Percentiles rank a stretch among this genome's conserved stretches.
Conservation (phyloP, 2,888 invertebrate species). For the Cremastobaeus sp. region DNA sequence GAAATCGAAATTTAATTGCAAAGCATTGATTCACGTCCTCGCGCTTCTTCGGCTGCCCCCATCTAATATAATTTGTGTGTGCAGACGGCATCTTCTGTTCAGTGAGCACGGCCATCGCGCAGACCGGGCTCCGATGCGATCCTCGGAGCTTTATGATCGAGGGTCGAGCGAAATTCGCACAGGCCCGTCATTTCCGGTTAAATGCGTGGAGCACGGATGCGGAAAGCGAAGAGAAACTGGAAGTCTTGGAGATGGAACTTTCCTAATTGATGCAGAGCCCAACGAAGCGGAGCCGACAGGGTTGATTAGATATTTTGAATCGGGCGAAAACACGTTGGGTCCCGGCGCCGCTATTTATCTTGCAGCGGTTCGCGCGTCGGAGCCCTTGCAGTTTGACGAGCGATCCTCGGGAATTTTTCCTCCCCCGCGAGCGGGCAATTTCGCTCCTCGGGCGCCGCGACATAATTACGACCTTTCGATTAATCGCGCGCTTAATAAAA, state of each 20-base stretch:
- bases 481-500: conserved; percentile 37
- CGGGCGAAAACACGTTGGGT: conserved; percentile 34
- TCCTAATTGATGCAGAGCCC: conserved; percentile 60
- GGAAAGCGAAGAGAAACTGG: conserved; percentile 61
- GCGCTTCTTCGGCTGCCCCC: conserved; percentile 14
- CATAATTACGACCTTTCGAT: conserved; percentile 24
- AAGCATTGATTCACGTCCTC: conserved; percentile 38
- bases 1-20: conserved; percentile 51
- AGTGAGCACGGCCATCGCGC: conserved; percentile 52
- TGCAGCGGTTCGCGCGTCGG: too few species aligned
- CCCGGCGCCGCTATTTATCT: neutral
- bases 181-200: conserved; percentile 63
- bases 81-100: conserved; percentile 55
- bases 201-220: conserved; percentile 61
- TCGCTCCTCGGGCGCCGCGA: too few species aligned
- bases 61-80: conserved; percentile 54
- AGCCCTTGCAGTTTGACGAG: too few species aligned
- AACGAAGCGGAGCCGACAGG: conserved; percentile 53
- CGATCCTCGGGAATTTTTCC: too few species aligned
- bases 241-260: conserved; percentile 61
- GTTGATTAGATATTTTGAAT: conserved; percentile 61
- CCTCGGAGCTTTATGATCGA: conserved; percentile 60
- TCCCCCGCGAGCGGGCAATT: too few species aligned
- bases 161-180: conserved; percentile 58
- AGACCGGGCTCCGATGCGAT: conserved; percentile 47